Base-by-base conservation (phyloP, 2,888 invertebrate genomes). In the Patella depressa region DNA sequence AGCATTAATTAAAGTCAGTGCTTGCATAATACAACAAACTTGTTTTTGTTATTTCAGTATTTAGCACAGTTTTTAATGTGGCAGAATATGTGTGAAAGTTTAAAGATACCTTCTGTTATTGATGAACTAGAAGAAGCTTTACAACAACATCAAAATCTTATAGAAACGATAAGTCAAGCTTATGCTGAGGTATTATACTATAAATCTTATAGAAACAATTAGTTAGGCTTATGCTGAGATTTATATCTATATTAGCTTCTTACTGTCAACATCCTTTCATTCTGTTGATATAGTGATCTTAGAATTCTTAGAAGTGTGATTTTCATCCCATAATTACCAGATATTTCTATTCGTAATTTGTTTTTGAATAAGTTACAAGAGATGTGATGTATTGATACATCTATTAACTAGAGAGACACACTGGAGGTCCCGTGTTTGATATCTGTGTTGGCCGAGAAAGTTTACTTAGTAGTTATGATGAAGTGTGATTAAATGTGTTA, bases 81-180 rank as follows among this genome's bases (percentile, higher is more conserved):
- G 98, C 96, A 96, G 86, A 95, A 96, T 80, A 96, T 97, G 80
- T 98, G 97, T 91, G 97, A 97, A 87, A 91, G 91, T 83, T 84
- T 88, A n/a, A 91, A 91, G 81, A 92, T 94, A 78, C 94, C 94
- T 1, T 93, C 93, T 82, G 94, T 97, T 91, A 97, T 98, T 80
- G 94, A 96, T 83, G 95, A 96, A 79, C 93, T 99, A 79, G 98
- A 99, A 92, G 96, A 96, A 85, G 95, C 96, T 78, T 96, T 98
- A 85, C 96, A 97, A 87, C 95, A 97, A 76, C 98, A 98, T 92
- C 96, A 98, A 89, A 96, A 96, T 87, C 94, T 98, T 34, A 98
- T 98, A 89, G 98, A 98, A 91, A 96, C 96, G 81, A 98, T 98
- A 96, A 98, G 97, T 91, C 97, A 98, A 93, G 97, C 96, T 5